phyloP scores from a whole-genome alignment of 2,113 vertebrate species.

The Dermatemys mawii region DNA sequence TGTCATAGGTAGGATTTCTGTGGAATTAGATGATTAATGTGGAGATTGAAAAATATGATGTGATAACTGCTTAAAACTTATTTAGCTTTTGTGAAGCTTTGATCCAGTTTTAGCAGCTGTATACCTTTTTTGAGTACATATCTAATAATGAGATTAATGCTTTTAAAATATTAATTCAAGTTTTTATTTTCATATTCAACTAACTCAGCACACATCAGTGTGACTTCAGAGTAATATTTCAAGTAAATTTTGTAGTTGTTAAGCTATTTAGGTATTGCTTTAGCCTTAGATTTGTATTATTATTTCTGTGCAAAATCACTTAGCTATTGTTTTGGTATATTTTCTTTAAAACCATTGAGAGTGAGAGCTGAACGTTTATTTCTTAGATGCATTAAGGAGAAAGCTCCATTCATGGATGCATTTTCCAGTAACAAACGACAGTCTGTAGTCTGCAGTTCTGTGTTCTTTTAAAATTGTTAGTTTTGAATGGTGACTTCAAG shows the following conservation, averaged over 20 bases:
- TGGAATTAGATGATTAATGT: not conserved
- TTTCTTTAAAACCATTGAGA: not conserved
- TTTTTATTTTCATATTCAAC: not conserved
- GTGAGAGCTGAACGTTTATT: not conserved
- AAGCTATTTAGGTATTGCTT: not conserved
- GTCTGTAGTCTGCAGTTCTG: not conserved
- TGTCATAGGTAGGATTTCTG: not conserved
- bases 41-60: not conserved
- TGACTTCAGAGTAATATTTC: not conserved
- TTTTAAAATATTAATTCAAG: not conserved
- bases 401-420: not conserved
- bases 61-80: not conserved
- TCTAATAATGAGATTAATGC: not conserved
- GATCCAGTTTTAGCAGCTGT: accelerated
- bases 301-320: not conserved
- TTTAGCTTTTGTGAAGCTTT: not conserved
- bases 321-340: not conserved
- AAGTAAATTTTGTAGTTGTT: not conserved
- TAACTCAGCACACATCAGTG: not conserved
- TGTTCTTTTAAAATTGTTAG: not conserved
- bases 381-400: not conserved
- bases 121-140: not conserved
- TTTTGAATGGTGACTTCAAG: not conserved
- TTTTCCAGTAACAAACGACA: not conserved
- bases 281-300: not conserved